These are phyloP conservation scores for Blastobasis adustella DNA, from an alignment of 2,888 invertebrate species.

Conservation along the genomic window DNA sequence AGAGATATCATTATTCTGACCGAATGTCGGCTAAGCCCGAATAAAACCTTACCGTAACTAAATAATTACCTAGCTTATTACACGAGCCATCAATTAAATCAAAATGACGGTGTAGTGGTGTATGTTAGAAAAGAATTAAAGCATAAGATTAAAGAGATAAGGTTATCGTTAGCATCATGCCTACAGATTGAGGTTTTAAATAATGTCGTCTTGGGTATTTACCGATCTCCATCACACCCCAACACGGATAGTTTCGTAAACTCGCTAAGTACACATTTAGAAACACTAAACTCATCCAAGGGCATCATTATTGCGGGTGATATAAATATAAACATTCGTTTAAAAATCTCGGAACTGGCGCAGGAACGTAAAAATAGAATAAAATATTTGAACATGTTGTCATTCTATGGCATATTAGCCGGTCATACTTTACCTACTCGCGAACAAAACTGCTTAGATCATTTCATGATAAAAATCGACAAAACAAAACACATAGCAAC, in stretches of 20 bases:
- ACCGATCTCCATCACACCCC: too few species aligned
- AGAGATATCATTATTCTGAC: not conserved
- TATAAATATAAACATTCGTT: not conserved
- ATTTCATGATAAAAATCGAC: not conserved
- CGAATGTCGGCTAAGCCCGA: too few species aligned
- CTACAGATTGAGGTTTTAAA: too few species aligned
- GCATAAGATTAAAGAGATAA: too few species aligned
- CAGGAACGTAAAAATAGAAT: not conserved
- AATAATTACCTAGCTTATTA: too few species aligned
- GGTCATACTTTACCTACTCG: not conserved
- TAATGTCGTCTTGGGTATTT: too few species aligned
- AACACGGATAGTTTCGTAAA: not conserved
- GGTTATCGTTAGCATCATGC: too few species aligned
- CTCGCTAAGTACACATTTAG: not conserved
- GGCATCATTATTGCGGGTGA: not conserved
- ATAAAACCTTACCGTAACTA: too few species aligned
- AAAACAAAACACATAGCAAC: not conserved
- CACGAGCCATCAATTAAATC: too few species aligned
- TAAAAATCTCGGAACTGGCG: not conserved
- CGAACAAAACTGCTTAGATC: not conserved
- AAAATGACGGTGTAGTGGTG: too few species aligned
- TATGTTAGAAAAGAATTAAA: too few species aligned
- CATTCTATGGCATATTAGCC: not conserved
- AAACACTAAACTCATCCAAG: not conserved
- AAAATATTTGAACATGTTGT: not conserved